Conservation (phyloP, 1,140 invertebrate genomes). For the Cecropterus lyciades region DNA sequence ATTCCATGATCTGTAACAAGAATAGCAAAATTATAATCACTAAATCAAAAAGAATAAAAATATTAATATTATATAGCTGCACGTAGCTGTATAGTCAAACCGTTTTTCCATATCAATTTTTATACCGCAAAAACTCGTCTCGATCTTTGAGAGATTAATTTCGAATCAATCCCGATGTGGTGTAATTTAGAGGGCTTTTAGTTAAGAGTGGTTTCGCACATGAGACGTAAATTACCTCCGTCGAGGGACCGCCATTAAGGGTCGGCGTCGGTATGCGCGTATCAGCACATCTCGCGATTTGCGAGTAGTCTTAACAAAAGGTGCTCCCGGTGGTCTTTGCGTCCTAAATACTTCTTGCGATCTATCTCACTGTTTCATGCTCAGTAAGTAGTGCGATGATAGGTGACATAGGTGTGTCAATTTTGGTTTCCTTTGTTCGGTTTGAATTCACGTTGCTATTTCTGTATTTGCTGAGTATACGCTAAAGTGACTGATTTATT, state of each 20-base stretch:
- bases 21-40: too few relatives aligned
- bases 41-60: too few relatives aligned
- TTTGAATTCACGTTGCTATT: too few relatives aligned
- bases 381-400: slow-evolving; percentile 29
- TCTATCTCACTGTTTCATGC: slow-evolving; percentile 67
- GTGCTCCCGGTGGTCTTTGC: slow-evolving; percentile 74
- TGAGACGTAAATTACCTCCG: slow-evolving; percentile 79
- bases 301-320: slow-evolving; percentile 78
- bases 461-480: too few relatives aligned
- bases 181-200: slow-evolving; percentile 81
- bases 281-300: slow-evolving; percentile 80
- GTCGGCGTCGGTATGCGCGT: slow-evolving; percentile 71
- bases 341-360: slow-evolving; percentile 47
- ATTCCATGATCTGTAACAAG: too few relatives aligned
- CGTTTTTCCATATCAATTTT: slow-evolving; percentile 20
- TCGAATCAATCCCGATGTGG: slow-evolving; percentile 73
- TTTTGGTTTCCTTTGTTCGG: too few relatives aligned
- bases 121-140: slow-evolving; percentile 35
- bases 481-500: too few relatives aligned
- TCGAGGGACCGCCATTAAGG: slow-evolving; percentile 74
- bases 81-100: neutral
- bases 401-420: too few relatives aligned
- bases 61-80: too few relatives aligned
- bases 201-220: slow-evolving; percentile 81
- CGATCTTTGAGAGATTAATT: slow-evolving; percentile 69